These are phyloP conservation scores for Urosaurus nigricauda DNA, from an alignment of 2,797 vertebrate genomes.

Conservation along the genomic window DNA sequence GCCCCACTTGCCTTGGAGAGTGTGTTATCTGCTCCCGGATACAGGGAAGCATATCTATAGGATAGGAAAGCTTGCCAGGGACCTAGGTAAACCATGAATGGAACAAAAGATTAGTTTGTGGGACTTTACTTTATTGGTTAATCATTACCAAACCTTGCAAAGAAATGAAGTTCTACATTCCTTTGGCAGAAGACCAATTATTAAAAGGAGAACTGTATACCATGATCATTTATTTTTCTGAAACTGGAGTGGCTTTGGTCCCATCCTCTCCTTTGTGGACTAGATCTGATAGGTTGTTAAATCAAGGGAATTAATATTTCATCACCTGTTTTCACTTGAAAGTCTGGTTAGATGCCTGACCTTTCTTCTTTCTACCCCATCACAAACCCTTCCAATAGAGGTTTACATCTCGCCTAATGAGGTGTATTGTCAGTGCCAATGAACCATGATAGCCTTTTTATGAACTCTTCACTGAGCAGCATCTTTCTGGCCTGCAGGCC, in stretches of 20 bases:
- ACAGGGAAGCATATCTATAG: conserved; percentile 13
- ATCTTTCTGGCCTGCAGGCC: conserved; percentile 26
- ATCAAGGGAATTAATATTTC: conserved; percentile 36
- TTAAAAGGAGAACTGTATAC: conserved; percentile 12
- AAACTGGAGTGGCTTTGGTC: conserved; percentile 6
- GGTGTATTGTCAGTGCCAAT: conserved; percentile 17
- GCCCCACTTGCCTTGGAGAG: background rate
- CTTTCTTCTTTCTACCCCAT: conserved; percentile 36
- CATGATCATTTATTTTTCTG: conserved; percentile 6
- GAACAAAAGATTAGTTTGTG: conserved; percentile 36
- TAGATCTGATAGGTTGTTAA: conserved; percentile 28
- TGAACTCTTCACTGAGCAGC: conserved; percentile 42
- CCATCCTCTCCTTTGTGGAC: conserved; percentile 19
- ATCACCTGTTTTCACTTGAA: conserved; percentile 33
- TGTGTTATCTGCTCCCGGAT: conserved; percentile 43
- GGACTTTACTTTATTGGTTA: conserved; percentile 26
- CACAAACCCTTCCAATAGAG: conserved; percentile 1
- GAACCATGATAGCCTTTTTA: conserved; percentile 34
- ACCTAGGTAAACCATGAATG: conserved; percentile 19
- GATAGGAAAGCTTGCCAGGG: conserved; percentile 18
- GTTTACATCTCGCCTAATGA: conserved; percentile 44
- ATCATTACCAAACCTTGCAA: conserved; percentile 22
- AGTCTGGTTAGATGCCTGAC: background rate
- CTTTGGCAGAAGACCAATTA: conserved; percentile 26
- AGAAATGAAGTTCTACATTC: background rate